phyloP scores from a whole-genome alignment of 2,113 vertebrate species.

The Mesitornis unicolor region DNA sequence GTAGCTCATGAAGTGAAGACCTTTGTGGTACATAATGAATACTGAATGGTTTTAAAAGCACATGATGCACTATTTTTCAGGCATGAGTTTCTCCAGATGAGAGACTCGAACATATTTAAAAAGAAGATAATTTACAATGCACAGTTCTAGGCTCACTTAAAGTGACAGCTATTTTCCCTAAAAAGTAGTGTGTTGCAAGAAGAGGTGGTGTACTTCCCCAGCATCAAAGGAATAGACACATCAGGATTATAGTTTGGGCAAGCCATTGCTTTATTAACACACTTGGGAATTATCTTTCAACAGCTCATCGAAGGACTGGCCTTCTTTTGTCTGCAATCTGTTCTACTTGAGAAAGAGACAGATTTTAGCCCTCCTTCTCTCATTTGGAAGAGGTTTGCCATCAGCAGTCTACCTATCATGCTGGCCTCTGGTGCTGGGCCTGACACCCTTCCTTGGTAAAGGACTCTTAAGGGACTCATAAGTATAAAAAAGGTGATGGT shows the following conservation, averaged over 20 bases:
- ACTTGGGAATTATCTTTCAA: background rate
- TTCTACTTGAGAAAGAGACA: background rate
- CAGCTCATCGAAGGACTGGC: background rate
- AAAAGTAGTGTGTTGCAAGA: background rate
- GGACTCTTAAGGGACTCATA: background rate
- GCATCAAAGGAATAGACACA: background rate
- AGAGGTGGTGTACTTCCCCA: background rate
- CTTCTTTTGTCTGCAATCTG: background rate
- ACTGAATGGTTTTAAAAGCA: slow-evolving; percentile 59
- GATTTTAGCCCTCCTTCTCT: background rate
- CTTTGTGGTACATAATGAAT: slow-evolving; percentile 39
- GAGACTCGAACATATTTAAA: slow-evolving; percentile 53
- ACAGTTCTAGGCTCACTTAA: slow-evolving; percentile 34
- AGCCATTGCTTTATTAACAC: background rate
- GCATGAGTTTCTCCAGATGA: slow-evolving; percentile 53
- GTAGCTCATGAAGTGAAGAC: slow-evolving; percentile 45
- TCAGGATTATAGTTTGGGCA: background rate
- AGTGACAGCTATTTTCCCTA: slow-evolving; percentile 11
- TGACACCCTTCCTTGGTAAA: rapidly evolving
- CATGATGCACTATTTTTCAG: slow-evolving; percentile 47
- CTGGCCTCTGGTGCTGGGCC: background rate
- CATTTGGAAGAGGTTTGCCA: background rate
- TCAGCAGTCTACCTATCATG: background rate
- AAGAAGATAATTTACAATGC: slow-evolving; percentile 55
- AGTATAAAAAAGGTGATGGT: background rate